Evolutionary conservation across 1,140 invertebrate species (phyloP), one percentile per base, ranked within the genome.

Genomic region (Calliopsis andreniformis): DNA sequence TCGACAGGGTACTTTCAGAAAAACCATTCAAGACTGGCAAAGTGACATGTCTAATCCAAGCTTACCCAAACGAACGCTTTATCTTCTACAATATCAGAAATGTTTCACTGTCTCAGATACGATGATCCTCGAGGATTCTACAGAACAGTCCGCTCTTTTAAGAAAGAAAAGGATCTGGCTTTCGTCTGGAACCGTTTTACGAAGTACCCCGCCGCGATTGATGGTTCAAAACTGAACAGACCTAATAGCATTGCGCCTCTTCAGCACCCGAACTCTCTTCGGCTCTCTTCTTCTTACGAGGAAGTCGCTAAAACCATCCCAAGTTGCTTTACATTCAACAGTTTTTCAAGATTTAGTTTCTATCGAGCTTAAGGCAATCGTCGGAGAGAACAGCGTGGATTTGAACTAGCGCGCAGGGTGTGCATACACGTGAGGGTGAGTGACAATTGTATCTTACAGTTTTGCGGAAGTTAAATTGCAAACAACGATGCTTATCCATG

Each of bases 161-260:
- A 23, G 47, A 28, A 0, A 10, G 3, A 23, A 43, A 6, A 20
- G 35, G 7, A 49, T 42, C 58, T 18, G 51, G 14, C 59, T 68
- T 51, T 58, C 20, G 55, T 76, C 63, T 25, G 30, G 18, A 39
- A 45, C 16, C 53, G 45, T 64, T 72, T 69, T 69, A 73, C 14
- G 49, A 78, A 72, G 69, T 78, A 78, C 51, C 76, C 76, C 76
- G 56, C 42, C 42, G 51, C 45, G 30, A 25, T 14, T 12, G 39
- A 25, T 25, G 55, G 18, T 45, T 35, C 20, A 45, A 62, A 43
- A 25, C 51, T 42, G 56, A 56, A 91, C 89, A 87, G 84, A 91
- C 89, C 89, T 91, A 89, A 91, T 91, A 75, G 89, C 89, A 82
- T 91, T 91, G 81, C 87, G 86, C 72, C 89, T 89, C 83, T 85